Conservation (phyloP, 2,113 vertebrate genomes). For the Stegastes partitus region DNA sequence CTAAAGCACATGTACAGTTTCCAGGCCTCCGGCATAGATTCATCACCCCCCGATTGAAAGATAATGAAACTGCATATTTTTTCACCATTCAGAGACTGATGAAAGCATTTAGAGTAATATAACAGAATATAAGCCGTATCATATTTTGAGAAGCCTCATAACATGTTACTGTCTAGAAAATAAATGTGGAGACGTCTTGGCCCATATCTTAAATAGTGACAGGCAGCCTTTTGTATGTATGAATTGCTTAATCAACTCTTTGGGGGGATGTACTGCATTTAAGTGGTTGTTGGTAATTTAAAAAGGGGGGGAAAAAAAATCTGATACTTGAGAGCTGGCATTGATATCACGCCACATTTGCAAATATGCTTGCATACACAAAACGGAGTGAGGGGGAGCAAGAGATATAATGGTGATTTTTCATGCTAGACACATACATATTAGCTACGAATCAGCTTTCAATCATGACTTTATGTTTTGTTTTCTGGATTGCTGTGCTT, state of each 20-base stretch:
- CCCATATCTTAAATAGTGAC: conserved; percentile 73
- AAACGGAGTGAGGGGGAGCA: conserved; percentile 22
- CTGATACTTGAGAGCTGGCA: conserved; percentile 46
- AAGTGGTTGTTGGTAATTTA: conserved; percentile 67
- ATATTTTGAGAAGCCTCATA: conserved; percentile 73
- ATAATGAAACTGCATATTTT: conserved; percentile 85
- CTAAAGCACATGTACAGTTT: conserved; percentile 69
- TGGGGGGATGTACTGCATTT: conserved; percentile 42
- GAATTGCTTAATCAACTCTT: conserved; percentile 70
- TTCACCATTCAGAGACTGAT: conserved; percentile 83
- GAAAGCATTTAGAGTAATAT: conserved; percentile 84
- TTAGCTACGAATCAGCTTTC: conserved; percentile 71
- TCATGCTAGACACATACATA: conserved; percentile 45
- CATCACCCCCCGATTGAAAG: conserved; percentile 81
- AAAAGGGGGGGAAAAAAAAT: conserved; percentile 8
- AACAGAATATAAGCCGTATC: conserved; percentile 80
- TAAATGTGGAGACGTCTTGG: conserved; percentile 70
- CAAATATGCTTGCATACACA: conserved; percentile 56
- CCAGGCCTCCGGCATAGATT: conserved; percentile 82
- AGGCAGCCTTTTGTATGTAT: conserved; percentile 61
- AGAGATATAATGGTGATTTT: conserved; percentile 49
- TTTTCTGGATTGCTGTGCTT: conserved; percentile 34
- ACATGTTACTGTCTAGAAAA: conserved; percentile 64
- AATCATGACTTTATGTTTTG: conserved; percentile 56
- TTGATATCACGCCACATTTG: conserved; percentile 57